Evolutionary conservation across 2,113 vertebrate species (phyloP).

Genomic region (Hippopotamus amphibius): DNA sequence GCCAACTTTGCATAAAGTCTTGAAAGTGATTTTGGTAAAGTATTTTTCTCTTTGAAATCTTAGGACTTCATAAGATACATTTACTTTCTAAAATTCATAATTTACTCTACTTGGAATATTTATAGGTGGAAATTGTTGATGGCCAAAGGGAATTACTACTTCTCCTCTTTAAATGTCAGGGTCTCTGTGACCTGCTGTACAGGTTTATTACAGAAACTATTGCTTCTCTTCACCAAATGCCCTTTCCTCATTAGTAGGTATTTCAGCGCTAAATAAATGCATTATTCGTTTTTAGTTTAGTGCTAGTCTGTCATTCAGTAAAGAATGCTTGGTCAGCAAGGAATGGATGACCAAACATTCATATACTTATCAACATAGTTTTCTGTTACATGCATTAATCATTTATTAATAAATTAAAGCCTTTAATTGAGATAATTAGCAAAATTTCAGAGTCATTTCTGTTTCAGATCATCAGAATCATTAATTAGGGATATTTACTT

Average conservation of each 20-base stretch:
- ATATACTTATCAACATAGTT: background rate
- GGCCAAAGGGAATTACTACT: background rate
- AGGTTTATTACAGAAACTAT: background rate
- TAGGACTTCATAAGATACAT: conserved; percentile 10
- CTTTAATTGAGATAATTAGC: background rate
- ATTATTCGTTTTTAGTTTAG: conserved; percentile 32
- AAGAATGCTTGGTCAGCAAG: background rate
- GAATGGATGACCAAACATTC: background rate
- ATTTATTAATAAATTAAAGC: background rate
- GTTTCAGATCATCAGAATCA: background rate
- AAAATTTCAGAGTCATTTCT: conserved; percentile 39
- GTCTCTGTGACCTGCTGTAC: background rate
- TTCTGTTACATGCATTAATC: background rate
- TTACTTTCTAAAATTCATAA: conserved; percentile 25
- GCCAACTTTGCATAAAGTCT: background rate
- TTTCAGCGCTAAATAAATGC: background rate
- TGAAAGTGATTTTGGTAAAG: background rate
- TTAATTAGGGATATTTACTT: background rate
- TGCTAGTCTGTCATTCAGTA: background rate
- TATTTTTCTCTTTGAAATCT: conserved; percentile 2
- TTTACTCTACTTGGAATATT: background rate
- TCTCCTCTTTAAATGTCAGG: conserved; percentile 46
- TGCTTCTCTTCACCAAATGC: background rate
- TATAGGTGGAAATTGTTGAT: conserved; percentile 37
- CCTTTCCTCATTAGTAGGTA: background rate